phyloP scores from a whole-genome alignment of 2,888 invertebrate species.

The Epinotia nisella region DNA sequence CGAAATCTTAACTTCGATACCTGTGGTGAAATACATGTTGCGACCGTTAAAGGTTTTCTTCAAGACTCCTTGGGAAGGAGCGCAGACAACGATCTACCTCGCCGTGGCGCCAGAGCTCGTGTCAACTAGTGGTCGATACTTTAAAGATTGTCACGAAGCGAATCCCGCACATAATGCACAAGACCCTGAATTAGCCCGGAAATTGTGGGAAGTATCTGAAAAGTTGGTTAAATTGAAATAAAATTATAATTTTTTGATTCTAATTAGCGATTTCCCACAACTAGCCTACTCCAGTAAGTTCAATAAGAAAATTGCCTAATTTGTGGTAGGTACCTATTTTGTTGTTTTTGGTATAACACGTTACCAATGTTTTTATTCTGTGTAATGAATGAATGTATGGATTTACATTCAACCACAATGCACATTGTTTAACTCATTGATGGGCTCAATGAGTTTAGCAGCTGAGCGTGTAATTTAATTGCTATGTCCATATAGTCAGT shows the following conservation, averaged over 20 bases:
- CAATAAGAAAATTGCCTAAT: too few relatives aligned
- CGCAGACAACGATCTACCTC: conserved; percentile 75
- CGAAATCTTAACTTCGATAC: conserved; percentile 67
- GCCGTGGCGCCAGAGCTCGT: conserved; percentile 69
- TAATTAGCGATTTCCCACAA: too few relatives aligned
- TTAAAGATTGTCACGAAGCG: conserved; percentile 75
- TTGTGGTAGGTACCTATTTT: too few relatives aligned
- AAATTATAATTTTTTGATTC: neutral
- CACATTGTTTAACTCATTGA: too few relatives aligned
- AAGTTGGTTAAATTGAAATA: conserved; percentile 24
- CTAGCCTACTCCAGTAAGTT: too few relatives aligned
- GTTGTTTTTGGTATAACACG: too few relatives aligned
- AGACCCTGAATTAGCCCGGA: conserved; percentile 66
- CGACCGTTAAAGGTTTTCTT: conserved; percentile 20
- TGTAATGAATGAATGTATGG: too few relatives aligned
- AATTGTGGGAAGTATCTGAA: conserved; percentile 37
- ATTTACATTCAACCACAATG: too few relatives aligned
- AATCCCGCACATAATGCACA: conserved; percentile 67
- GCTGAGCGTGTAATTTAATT: too few relatives aligned
- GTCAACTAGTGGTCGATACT: conserved; percentile 82
- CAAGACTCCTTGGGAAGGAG: conserved; percentile 45
- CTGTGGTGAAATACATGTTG: neutral
- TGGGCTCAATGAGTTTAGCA: too few relatives aligned
- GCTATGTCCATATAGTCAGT: too few relatives aligned
- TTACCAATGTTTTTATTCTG: too few relatives aligned